These are phyloP conservation scores for Eucera pruinosa DNA, from an alignment of 2,888 invertebrate genomes.

Conservation along the genomic window DNA sequence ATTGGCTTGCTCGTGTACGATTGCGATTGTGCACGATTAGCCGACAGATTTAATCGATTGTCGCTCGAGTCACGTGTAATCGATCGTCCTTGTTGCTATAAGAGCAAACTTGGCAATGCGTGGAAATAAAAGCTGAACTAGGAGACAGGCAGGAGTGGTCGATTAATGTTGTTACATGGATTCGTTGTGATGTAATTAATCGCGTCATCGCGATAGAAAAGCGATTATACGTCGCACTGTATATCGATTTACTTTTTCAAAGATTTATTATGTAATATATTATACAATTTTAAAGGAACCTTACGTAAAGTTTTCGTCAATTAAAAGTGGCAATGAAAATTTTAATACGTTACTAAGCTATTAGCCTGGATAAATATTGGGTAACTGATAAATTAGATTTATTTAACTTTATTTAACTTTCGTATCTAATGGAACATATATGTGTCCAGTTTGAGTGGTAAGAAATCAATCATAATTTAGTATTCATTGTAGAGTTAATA, in stretches of 20 bases:
- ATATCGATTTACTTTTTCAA: conserved; percentile 34
- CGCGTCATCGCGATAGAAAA: conserved; percentile 12
- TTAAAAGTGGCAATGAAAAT: too few species aligned
- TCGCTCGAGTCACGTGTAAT: conserved; percentile 19
- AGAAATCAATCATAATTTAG: too few species aligned
- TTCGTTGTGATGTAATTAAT: conserved; percentile 52
- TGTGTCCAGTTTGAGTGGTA: too few species aligned
- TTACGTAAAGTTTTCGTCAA: too few species aligned
- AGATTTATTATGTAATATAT: neutral
- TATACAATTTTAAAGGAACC: too few species aligned
- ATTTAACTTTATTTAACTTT: too few species aligned
- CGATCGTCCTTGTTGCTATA: conserved; percentile 35
- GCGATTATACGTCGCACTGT: conserved; percentile 33
- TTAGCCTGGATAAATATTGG: too few species aligned
- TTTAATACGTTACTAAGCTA: too few species aligned
- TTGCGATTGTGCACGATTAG: neutral
- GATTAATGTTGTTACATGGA: conserved; percentile 35
- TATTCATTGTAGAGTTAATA: too few species aligned
- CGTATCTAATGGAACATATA: too few species aligned
- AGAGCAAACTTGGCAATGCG: conserved; percentile 27
- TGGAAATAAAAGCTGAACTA: conserved; percentile 47
- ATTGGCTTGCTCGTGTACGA: too few species aligned
- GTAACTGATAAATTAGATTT: too few species aligned
- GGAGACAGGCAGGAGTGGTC: conserved; percentile 27
- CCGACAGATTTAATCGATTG: conserved; percentile 19